Evolutionary conservation across 2,888 invertebrate species (phyloP).

Genomic region (Coelinius sp.): DNA sequence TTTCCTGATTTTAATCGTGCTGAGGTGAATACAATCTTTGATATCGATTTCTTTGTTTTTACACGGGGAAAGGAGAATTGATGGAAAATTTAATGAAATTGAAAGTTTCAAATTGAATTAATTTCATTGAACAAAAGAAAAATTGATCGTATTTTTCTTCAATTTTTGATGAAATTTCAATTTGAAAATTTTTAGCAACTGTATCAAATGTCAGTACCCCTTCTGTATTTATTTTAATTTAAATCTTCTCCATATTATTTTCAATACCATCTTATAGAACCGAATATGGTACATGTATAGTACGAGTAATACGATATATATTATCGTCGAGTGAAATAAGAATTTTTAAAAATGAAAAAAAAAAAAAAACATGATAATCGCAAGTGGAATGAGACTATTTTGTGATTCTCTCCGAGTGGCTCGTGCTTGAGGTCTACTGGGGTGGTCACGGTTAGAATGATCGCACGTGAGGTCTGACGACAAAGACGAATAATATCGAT

Average conservation of each 20-base stretch:
- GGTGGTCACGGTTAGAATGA: slow-evolving; percentile 25
- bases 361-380: slow-evolving; percentile 12
- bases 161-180: too few species aligned
- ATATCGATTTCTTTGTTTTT: neutral
- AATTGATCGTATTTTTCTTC: too few species aligned
- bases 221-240: too few species aligned
- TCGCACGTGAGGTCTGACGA: slow-evolving; percentile 48
- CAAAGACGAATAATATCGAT: slow-evolving; percentile 61
- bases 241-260: neutral
- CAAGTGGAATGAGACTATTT: slow-evolving; percentile 27
- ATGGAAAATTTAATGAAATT: too few species aligned
- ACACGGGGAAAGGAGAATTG: too few species aligned
- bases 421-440: slow-evolving; percentile 43
- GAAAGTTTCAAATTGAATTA: too few species aligned
- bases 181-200: too few species aligned
- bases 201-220: too few species aligned
- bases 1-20: neutral
- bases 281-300: neutral
- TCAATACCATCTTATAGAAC: neutral
- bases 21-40: neutral
- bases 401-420: slow-evolving; percentile 31
- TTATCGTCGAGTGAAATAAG: neutral
- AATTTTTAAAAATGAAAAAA: slow-evolving; percentile 19
- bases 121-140: too few species aligned
- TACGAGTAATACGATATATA: neutral